Evolutionary conservation across 2,797 vertebrate genomes (phyloP).

Genomic region (Melanotaenia maccullochi): DNA sequence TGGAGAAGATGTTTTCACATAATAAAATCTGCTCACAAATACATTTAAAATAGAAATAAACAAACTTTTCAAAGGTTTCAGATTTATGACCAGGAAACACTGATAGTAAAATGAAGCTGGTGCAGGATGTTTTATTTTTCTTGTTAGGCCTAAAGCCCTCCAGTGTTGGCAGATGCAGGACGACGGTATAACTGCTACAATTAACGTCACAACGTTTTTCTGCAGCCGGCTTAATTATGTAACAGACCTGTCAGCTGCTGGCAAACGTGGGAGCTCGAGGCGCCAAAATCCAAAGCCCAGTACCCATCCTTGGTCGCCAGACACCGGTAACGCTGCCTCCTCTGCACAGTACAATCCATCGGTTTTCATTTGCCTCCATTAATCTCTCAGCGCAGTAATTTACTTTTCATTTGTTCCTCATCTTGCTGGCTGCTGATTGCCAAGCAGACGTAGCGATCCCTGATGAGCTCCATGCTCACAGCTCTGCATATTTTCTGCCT

Average conservation of each 20-base stretch:
- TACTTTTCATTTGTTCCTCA: constrained; percentile 59
- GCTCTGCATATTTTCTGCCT: neutral
- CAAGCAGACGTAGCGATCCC: constrained; percentile 21
- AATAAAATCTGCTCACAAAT: no score
- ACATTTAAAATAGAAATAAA: no score
- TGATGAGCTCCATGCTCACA: constrained; percentile 25
- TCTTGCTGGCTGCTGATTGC: constrained; percentile 46
- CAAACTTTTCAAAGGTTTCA: no score
- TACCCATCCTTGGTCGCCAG: constrained; percentile 45
- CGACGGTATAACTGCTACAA: constrained; percentile 36
- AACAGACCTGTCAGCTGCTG: constrained; percentile 31
- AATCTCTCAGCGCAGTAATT: constrained; percentile 59
- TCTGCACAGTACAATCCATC: constrained; percentile 31
- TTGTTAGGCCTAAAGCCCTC: constrained; percentile 13
- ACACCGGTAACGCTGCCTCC: constrained; percentile 52
- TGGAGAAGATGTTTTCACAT: no score
- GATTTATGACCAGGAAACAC: no score
- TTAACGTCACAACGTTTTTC: constrained; percentile 45
- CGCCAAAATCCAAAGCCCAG: constrained; percentile 51
- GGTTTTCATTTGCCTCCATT: constrained; percentile 58
- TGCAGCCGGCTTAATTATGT: neutral
- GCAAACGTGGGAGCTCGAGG: constrained; percentile 33
- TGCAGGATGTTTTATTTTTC: constrained; percentile 24
- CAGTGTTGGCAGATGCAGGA: constrained; percentile 27
- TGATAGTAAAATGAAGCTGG: constrained; percentile 6